These are phyloP conservation scores for Paragorgia papillata DNA, from an alignment of 92 coral and sea anemone species.

Conservation along the genomic window DNA sequence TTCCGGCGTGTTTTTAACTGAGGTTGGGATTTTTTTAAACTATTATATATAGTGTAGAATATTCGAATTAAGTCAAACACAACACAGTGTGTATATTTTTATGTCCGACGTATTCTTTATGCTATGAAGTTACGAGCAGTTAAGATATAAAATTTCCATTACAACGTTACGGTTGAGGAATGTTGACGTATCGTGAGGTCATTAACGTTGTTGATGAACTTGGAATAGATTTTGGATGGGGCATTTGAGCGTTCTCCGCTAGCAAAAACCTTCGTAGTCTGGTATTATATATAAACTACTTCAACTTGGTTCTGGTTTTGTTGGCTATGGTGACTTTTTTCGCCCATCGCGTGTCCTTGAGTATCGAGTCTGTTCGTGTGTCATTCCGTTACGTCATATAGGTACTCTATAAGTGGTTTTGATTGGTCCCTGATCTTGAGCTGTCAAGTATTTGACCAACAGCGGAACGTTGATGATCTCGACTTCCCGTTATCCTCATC, in stretches of 20 bases:
- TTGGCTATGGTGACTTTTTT: neutral
- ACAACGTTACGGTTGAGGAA: conserved; percentile 15
- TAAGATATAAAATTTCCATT: neutral
- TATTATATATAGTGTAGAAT: too few species aligned
- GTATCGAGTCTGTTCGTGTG: conserved; percentile 21
- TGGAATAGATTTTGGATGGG: too few species aligned
- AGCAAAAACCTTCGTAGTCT: too few species aligned
- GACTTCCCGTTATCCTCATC: neutral
- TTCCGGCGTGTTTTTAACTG: too few species aligned
- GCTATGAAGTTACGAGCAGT: too few species aligned
- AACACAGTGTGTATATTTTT: too few species aligned
- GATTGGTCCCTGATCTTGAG: conserved; percentile 20
- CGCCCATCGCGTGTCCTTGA: conserved; percentile 16
- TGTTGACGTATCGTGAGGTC: neutral
- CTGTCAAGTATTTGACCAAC: neutral
- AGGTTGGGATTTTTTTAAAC: too few species aligned
- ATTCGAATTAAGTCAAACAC: too few species aligned
- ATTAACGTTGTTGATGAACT: neutral
- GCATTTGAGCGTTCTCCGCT: too few species aligned
- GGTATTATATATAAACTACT: neutral
- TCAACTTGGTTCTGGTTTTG: neutral
- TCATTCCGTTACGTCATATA: conserved; percentile 33
- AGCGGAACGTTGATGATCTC: neutral
- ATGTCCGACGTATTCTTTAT: too few species aligned
- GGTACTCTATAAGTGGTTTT: neutral